A percentile compares a stretch with the other conserved stretches of the same genome.
phyloP scores from a whole-genome alignment of 1,140 invertebrate genomes.

The Galleria mellonella region DNA sequence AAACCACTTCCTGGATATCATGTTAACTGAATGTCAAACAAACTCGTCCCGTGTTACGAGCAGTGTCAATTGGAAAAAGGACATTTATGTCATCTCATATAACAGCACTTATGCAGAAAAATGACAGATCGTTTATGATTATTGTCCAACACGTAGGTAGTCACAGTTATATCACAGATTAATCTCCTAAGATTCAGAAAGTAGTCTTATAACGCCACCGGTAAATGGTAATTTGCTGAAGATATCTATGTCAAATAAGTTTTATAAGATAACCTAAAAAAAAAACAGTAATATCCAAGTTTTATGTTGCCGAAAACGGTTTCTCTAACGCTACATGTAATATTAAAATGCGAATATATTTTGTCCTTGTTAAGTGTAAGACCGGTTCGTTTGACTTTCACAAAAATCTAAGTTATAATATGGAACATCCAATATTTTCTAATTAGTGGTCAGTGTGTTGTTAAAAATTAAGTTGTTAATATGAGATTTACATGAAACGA shows the following conservation, averaged over 20 bases:
- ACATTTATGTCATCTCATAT: not conserved
- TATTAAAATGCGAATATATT: slow-evolving; percentile 14
- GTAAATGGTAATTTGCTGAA: not conserved
- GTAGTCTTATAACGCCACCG: not conserved
- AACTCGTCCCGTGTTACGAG: slow-evolving; percentile 27
- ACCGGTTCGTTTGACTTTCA: slow-evolving; percentile 14
- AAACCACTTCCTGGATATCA: slow-evolving; percentile 48
- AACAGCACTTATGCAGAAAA: not conserved
- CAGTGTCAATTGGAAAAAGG: too few species aligned
- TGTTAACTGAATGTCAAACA: slow-evolving; percentile 57
- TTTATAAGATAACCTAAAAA: not conserved
- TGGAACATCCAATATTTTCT: too few species aligned
- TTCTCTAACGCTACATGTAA: slow-evolving; percentile 9
- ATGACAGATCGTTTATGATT: not conserved
- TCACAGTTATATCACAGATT: not conserved
- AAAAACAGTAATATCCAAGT: slow-evolving; percentile 10
- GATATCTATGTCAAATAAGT: not conserved
- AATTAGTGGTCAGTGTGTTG: too few species aligned
- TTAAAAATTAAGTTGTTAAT: too few species aligned
- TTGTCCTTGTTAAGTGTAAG: slow-evolving; percentile 13
- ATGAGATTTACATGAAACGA: too few species aligned
- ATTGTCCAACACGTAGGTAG: not conserved
- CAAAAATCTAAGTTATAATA: slow-evolving; percentile 8
- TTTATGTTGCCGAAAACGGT: slow-evolving; percentile 9
- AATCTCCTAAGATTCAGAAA: not conserved